Conservation (phyloP, 2,113 vertebrate species). For the Bucco capensis region DNA sequence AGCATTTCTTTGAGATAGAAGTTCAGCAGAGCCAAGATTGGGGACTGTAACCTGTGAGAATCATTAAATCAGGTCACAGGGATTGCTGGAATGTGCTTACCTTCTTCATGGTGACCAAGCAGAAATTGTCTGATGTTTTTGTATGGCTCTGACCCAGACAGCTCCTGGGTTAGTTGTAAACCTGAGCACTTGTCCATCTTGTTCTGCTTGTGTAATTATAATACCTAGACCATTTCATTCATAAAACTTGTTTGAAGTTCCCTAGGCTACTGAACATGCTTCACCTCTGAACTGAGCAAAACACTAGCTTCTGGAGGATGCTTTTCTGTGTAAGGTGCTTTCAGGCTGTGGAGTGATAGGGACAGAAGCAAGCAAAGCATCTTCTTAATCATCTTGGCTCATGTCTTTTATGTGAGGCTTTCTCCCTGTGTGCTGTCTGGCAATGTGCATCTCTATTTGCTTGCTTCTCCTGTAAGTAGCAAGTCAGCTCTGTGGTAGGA, state of each 20-base stretch:
- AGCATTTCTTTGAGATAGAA: neutral
- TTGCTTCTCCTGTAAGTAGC: neutral
- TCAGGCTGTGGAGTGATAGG: neutral
- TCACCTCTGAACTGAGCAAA: neutral
- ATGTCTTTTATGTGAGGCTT: neutral
- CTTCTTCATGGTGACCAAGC: neutral
- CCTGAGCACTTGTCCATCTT: neutral
- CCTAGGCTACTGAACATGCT: neutral
- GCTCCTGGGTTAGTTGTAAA: neutral
- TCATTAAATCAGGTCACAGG: neutral
- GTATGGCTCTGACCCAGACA: neutral
- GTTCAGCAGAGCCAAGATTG: neutral
- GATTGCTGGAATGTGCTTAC: neutral
- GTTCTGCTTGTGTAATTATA: neutral
- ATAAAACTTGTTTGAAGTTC: neutral
- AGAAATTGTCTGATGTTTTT: neutral
- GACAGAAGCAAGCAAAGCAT: neutral
- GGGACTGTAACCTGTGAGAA: neutral
- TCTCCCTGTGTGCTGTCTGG: neutral
- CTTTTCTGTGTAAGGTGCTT: neutral
- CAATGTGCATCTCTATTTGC: neutral
- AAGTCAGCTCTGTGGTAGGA: neutral
- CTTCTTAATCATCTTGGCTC: neutral
- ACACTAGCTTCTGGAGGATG: neutral
- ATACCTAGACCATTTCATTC: neutral